Percentiles rank a stretch among this genome's conserved stretches.
Evolutionary conservation across 2,113 vertebrate genomes (phyloP).

Genomic region (Sapayoa aenigma): DNA sequence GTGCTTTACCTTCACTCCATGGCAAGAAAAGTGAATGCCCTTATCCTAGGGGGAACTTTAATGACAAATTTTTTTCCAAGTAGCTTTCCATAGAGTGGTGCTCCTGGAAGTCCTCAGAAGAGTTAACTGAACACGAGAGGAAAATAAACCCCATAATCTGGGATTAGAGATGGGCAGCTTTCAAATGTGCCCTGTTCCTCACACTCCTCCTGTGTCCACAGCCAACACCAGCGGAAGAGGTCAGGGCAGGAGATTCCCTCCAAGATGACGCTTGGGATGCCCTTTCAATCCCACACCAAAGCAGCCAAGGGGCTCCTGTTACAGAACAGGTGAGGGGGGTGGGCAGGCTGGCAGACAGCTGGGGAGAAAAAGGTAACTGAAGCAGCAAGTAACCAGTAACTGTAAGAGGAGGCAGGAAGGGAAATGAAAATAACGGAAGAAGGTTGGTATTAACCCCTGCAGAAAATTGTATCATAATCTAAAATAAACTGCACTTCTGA

Average conservation of each 20-base stretch:
- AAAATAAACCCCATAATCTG: not conserved
- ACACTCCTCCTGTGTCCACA: not conserved
- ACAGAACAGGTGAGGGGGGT: slow-evolving; percentile 58
- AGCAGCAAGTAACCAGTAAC: not conserved
- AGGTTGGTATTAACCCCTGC: not conserved
- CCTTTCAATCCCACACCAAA: slow-evolving; percentile 37
- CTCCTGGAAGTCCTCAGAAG: not conserved
- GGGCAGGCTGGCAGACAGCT: not conserved
- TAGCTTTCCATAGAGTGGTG: not conserved
- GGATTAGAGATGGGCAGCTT: not conserved
- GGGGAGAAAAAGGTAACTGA: not conserved
- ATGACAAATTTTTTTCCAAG: not conserved
- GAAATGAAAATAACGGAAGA: not conserved
- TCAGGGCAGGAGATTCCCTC: not conserved
- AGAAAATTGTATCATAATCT: not conserved
- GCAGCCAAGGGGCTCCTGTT: slow-evolving; percentile 67
- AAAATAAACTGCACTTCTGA: not conserved
- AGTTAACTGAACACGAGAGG: not conserved
- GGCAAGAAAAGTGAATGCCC: not conserved
- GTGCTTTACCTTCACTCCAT: not conserved
- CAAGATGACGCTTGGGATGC: not conserved
- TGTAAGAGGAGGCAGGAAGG: not conserved
- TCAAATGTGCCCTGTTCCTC: not conserved
- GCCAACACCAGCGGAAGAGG: not conserved
- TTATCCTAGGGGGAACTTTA: not conserved